A percentile compares a stretch with the other conserved stretches of the same genome.
phyloP scores from a whole-genome alignment of 2,797 vertebrate genomes.

The Enoplosus armatus region DNA sequence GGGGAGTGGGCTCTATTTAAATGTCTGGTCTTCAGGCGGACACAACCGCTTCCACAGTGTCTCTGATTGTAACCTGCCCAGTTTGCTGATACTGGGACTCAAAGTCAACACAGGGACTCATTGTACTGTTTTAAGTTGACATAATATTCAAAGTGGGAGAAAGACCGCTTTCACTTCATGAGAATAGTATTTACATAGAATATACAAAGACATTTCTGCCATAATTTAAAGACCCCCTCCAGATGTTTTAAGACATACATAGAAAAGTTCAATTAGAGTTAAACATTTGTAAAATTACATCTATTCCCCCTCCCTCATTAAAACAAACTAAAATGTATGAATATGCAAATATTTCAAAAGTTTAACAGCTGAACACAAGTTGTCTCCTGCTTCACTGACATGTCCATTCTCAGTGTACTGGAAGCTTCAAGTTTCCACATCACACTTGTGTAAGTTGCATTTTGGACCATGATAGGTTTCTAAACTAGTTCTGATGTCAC shows the following conservation, averaged over 20 bases:
- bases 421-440: not conserved
- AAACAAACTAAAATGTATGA: not conserved
- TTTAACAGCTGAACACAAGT: not conserved
- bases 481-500: not conserved
- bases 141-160: not conserved
- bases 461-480: not conserved
- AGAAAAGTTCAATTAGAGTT: not conserved
- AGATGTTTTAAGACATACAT: not conserved
- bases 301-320: too few relatives aligned
- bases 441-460: not conserved
- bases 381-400: not conserved
- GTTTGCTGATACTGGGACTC: slow-evolving; percentile 31
- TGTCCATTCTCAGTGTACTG: not conserved
- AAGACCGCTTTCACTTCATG: not conserved
- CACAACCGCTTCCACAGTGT: not conserved
- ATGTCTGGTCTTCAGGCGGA: slow-evolving; percentile 23
- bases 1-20: slow-evolving; percentile 4
- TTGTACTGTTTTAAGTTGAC: not conserved
- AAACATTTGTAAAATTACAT: too few relatives aligned
- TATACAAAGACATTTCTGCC: not conserved
- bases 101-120: not conserved
- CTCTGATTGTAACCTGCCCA: slow-evolving; percentile 16
- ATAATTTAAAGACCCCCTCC: not conserved
- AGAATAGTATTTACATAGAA: not conserved
- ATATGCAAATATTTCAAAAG: not conserved